phyloP scores from a whole-genome alignment of 2,797 vertebrate genomes.

The Rhabdomys pumilio region DNA sequence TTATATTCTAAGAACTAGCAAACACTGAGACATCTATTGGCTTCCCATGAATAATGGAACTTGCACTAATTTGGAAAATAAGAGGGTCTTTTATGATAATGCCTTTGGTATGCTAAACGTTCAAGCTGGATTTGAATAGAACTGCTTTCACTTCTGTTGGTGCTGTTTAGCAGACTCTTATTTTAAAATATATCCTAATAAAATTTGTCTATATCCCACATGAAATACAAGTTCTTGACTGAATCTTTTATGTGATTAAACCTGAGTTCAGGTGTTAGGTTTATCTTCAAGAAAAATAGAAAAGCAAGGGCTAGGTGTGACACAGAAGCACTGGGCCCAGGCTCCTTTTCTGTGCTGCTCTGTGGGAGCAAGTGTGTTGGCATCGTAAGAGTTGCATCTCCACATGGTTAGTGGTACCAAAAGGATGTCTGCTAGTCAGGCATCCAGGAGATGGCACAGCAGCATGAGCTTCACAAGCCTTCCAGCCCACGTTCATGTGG shows the following conservation, averaged over 20 bases:
- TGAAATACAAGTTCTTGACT: slow-evolving; percentile 40
- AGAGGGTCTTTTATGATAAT: neutral
- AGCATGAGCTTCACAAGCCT: neutral
- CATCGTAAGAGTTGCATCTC: neutral
- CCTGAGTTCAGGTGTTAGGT: neutral
- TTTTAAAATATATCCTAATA: slow-evolving; percentile 50
- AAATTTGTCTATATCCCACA: neutral
- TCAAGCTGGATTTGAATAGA: slow-evolving; percentile 30
- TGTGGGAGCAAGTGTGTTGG: neutral
- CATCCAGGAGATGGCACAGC: neutral
- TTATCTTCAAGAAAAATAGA: slow-evolving; percentile 12
- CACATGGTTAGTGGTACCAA: neutral
- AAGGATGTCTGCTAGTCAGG: neutral
- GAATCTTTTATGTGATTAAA: neutral
- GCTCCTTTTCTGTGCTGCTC: neutral
- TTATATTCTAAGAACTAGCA: neutral
- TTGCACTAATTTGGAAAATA: neutral
- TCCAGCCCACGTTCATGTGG: neutral
- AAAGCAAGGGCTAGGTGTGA: neutral
- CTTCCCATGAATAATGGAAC: neutral
- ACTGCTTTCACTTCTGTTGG: slow-evolving; percentile 9
- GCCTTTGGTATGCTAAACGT: slow-evolving; percentile 4
- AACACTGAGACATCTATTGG: neutral
- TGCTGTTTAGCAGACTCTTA: slow-evolving; percentile 32
- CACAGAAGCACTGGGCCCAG: neutral